phyloP scores from a whole-genome alignment of 2,113 vertebrate species.

The Oryzias javanicus region DNA sequence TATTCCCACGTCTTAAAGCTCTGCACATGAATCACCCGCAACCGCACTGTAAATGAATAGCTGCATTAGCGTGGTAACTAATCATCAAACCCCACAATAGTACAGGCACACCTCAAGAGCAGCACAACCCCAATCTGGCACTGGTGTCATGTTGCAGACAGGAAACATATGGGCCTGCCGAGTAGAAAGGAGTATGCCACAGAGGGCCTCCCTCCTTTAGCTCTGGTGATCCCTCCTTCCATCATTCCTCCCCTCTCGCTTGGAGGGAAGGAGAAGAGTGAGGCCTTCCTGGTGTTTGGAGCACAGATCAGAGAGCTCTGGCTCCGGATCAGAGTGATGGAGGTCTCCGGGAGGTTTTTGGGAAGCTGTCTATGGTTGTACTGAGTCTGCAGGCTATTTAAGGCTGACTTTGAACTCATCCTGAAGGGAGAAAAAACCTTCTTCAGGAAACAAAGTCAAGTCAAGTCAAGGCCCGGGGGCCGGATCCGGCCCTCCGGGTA shows the following conservation, averaged over 20 bases:
- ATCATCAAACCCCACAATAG: constrained; percentile 30
- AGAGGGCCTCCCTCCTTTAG: constrained; percentile 41
- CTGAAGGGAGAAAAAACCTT: constrained; percentile 24
- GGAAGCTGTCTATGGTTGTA: constrained; percentile 53
- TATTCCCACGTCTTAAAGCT: background rate
- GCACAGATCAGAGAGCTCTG: constrained; percentile 53
- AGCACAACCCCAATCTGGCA: constrained; percentile 33
- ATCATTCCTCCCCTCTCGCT: constrained; percentile 41
- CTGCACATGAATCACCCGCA: constrained; percentile 46
- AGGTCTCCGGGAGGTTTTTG: constrained; percentile 51
- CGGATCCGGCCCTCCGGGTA: too few species aligned
- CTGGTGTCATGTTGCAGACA: constrained; percentile 66
- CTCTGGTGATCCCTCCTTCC: constrained; percentile 24
- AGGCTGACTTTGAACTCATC: constrained; percentile 20
- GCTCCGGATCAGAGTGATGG: constrained; percentile 62
- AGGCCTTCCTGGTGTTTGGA: constrained; percentile 42
- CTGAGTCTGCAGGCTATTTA: constrained; percentile 49
- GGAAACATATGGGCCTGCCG: constrained; percentile 71
- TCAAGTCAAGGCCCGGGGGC: too few species aligned
- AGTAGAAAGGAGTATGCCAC: constrained; percentile 49
- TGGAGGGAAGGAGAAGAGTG: constrained; percentile 45
- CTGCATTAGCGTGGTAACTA: constrained; percentile 39
- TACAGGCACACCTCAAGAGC: constrained; percentile 27
- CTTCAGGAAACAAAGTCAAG: background rate
- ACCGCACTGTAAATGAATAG: constrained; percentile 39